Evolutionary conservation across 1,140 invertebrate species (phyloP).

Genomic region (Sweltsa coloradensis): DNA sequence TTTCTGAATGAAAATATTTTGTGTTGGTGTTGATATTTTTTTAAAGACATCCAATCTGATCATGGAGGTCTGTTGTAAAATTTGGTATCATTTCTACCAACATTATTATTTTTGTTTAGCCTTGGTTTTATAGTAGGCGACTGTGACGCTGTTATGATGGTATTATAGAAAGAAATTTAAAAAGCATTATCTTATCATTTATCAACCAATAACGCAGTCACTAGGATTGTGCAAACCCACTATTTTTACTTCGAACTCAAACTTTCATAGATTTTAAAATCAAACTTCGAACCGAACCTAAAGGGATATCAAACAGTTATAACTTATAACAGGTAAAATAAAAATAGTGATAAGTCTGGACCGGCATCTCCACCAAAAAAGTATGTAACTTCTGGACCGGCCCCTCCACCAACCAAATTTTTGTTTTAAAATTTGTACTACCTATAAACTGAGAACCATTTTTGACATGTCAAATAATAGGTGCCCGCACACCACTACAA

Average conservation of each 20-base stretch:
- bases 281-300: too few species aligned
- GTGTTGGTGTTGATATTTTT: not conserved
- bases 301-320: too few species aligned
- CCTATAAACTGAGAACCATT: too few species aligned
- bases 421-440: too few species aligned
- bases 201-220: not conserved
- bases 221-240: not conserved
- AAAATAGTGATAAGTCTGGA: too few species aligned
- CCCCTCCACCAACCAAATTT: too few species aligned
- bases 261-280: too few species aligned
- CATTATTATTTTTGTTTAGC: not conserved
- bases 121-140: not conserved
- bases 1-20: not conserved
- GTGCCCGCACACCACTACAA: too few species aligned
- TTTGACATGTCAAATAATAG: too few species aligned
- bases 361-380: too few species aligned
- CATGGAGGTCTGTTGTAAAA: not conserved
- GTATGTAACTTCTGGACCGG: too few species aligned
- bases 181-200: not conserved
- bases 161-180: not conserved
- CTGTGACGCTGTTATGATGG: not conserved
- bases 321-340: too few species aligned
- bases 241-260: not conserved
- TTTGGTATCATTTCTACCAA: not conserved
- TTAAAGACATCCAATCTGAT: not conserved